Percentiles rank a stretch among this genome's conserved stretches.
These are phyloP conservation scores for Zapornia atra DNA, from an alignment of 2,113 vertebrate genomes.

Conservation along the genomic window DNA sequence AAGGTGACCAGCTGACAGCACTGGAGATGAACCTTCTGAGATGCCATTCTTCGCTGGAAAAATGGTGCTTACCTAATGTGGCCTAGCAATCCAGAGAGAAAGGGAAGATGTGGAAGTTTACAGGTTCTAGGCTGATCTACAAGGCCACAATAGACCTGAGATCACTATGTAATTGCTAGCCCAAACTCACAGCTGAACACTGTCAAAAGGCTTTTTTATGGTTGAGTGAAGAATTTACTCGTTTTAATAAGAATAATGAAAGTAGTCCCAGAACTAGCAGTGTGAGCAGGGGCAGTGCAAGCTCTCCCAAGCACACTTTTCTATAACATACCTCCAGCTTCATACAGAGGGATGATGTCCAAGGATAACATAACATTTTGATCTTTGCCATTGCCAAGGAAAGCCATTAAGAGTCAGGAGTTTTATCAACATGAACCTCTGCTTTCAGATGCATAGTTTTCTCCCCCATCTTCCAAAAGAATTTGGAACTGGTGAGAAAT, in stretches of 20 bases:
- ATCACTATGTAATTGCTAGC: not conserved
- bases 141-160: not conserved
- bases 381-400: not conserved
- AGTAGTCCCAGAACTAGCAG: not conserved
- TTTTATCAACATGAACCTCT: not conserved
- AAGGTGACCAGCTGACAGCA: slow-evolving; percentile 11
- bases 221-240: not conserved
- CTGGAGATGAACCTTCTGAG: not conserved
- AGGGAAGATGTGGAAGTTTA: not conserved
- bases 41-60: not conserved
- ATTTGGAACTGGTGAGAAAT: not conserved
- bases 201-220: not conserved
- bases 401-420: not conserved
- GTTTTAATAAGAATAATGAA: not conserved
- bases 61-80: not conserved
- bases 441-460: not conserved
- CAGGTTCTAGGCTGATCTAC: not conserved
- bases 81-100: not conserved
- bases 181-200: not conserved
- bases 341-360: not conserved
- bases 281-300: not conserved
- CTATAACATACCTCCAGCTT: not conserved
- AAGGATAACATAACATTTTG: not conserved
- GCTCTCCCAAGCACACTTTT: not conserved
- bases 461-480: not conserved